phyloP scores from a whole-genome alignment of 2,888 invertebrate genomes.

The Uloborus plumipes region DNA sequence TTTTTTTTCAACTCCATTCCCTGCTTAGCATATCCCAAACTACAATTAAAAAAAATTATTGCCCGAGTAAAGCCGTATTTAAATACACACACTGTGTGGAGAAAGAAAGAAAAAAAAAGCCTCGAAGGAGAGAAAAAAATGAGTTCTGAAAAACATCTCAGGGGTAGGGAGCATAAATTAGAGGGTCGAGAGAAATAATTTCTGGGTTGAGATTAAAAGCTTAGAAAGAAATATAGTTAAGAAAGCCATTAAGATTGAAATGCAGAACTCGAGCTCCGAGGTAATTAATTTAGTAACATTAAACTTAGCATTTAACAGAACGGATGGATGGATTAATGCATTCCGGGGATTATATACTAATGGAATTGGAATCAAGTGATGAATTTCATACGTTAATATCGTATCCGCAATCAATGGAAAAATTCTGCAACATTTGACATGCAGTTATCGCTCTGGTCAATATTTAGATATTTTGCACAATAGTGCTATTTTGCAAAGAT shows the following conservation, averaged over 20 bases:
- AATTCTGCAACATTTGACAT: no score
- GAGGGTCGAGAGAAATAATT: slow-evolving; percentile 48
- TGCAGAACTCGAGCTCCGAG: slow-evolving; percentile 18
- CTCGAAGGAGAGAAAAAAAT: slow-evolving; percentile 16
- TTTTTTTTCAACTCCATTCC: slow-evolving; percentile 21
- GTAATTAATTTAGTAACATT: slow-evolving; percentile 64
- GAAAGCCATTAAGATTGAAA: slow-evolving; percentile 56
- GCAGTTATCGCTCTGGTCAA: no score
- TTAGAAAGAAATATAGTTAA: slow-evolving; percentile 59
- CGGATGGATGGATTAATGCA: slow-evolving; percentile 40
- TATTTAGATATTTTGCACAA: no score
- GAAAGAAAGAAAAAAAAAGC: background rate
- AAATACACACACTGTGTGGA: background rate
- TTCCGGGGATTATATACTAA: slow-evolving; percentile 34
- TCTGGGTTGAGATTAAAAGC: slow-evolving; percentile 58
- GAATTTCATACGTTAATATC: background rate
- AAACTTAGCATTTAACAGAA: slow-evolving; percentile 55
- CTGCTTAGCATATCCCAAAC: slow-evolving; percentile 2
- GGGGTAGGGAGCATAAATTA: slow-evolving; percentile 54
- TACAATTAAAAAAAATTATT: slow-evolving; percentile 13
- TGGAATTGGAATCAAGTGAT: slow-evolving; percentile 26
- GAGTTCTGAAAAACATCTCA: slow-evolving; percentile 1
- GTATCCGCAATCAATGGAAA: no score
- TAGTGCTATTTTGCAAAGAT: no score
- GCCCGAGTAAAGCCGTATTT: background rate